Conservation (phyloP, 2,888 invertebrate species). For the Leptinotarsa tumamoca region DNA sequence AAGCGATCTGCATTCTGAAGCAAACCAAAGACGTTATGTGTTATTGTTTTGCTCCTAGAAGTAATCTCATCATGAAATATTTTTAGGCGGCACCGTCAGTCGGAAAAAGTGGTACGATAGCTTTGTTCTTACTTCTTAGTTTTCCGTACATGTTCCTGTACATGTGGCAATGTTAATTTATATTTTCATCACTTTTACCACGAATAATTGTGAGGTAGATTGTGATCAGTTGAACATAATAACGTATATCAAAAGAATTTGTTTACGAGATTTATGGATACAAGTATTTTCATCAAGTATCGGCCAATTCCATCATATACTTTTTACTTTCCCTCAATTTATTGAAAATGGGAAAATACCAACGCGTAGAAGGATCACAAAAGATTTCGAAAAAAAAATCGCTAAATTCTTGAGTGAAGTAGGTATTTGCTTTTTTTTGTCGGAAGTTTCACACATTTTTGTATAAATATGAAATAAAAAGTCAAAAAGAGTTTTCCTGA, state of each 20-base stretch:
- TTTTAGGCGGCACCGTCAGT: constrained; percentile 10
- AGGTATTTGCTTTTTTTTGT: too few relatives aligned
- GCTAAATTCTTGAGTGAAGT: too few relatives aligned
- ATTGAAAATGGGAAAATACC: too few relatives aligned
- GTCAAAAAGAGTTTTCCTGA: too few relatives aligned
- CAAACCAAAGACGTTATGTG: constrained; percentile 31
- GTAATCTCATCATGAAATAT: constrained; percentile 22
- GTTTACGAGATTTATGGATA: too few relatives aligned
- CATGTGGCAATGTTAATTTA: background rate
- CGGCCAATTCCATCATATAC: background rate
- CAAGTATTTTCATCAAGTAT: background rate
- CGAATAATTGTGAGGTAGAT: background rate
- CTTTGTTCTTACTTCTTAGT: constrained; percentile 1
- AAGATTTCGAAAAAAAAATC: too few relatives aligned
- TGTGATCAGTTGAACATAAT: background rate
- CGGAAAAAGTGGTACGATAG: constrained; percentile 19
- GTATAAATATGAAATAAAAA: too few relatives aligned
- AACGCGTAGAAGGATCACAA: too few relatives aligned
- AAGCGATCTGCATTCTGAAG: constrained; percentile 24
- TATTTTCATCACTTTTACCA: background rate
- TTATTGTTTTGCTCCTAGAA: constrained; percentile 37
- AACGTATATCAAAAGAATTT: background rate
- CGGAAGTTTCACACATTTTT: too few relatives aligned
- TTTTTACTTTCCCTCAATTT: too few relatives aligned
- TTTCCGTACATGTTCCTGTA: constrained; percentile 1